Evolutionary conservation across 2,113 vertebrate genomes (phyloP).

Genomic region (Scolopax mira): DNA sequence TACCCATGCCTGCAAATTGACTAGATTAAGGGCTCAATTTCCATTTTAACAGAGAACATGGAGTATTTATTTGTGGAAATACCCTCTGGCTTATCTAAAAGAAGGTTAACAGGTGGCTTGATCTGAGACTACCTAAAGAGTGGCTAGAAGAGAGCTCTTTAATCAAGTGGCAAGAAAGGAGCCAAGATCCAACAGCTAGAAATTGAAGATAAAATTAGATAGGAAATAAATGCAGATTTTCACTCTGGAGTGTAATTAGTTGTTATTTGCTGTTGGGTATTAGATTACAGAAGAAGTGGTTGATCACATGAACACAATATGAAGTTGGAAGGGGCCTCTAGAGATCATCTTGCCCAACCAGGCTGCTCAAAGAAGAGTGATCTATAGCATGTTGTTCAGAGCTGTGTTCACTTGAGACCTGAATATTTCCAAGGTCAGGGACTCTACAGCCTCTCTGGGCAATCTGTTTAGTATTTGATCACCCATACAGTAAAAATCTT

Average conservation of each 20-base stretch:
- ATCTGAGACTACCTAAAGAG: conserved; percentile 13
- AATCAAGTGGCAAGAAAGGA: conserved; percentile 37
- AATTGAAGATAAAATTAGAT: conserved; percentile 27
- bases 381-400: not conserved
- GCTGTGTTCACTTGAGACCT: not conserved
- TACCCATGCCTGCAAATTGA: not conserved
- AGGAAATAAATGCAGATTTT: conserved; percentile 7
- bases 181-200: conserved; percentile 28
- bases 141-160: not conserved
- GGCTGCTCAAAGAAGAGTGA: not conserved
- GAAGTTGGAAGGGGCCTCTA: not conserved
- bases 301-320: not conserved
- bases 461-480: not conserved
- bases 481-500: not conserved
- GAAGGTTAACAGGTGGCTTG: conserved; percentile 51
- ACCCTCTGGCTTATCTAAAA: conserved; percentile 37
- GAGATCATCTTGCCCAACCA: not conserved
- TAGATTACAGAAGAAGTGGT: not conserved
- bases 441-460: not conserved
- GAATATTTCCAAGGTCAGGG: not conserved
- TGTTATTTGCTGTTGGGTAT: conserved; percentile 6
- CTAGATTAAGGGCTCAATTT: conserved; percentile 50
- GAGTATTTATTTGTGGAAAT: conserved; percentile 48
- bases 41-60: conserved; percentile 29
- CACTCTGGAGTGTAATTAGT: not conserved